Evolutionary conservation across 2,888 invertebrate genomes (phyloP).

Genomic region (Xestoiulus laeticollis): DNA sequence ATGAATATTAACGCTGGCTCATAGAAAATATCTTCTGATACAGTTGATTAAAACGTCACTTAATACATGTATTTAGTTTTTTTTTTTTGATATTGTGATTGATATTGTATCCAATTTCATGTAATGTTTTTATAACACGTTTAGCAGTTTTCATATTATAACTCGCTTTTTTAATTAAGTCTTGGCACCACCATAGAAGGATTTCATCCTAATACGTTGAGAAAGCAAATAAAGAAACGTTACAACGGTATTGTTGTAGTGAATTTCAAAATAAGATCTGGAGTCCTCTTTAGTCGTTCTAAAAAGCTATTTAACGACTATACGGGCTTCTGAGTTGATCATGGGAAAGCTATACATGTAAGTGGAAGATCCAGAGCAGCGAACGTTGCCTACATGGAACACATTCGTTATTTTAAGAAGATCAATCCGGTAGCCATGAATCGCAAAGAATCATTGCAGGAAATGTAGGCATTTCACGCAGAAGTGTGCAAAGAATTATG

Average conservation of each 20-base stretch:
- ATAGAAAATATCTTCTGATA: too few species aligned
- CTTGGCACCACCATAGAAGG: not conserved
- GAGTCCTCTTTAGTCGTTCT: not conserved
- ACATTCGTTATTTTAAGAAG: constrained; percentile 9
- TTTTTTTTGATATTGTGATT: too few species aligned
- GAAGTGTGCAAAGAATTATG: constrained; percentile 9
- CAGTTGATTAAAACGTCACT: too few species aligned
- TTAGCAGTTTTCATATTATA: too few species aligned
- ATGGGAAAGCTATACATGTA: constrained; percentile 6
- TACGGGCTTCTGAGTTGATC: constrained; percentile 1
- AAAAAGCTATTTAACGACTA: not conserved
- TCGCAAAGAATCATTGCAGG: not conserved
- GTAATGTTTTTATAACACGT: too few species aligned
- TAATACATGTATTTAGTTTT: too few species aligned
- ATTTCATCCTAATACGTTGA: not conserved
- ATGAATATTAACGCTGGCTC: too few species aligned
- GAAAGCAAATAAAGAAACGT: not conserved
- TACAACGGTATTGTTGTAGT: not conserved
- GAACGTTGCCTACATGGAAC: not conserved
- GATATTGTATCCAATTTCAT: too few species aligned
- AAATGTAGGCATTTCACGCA: constrained; percentile 19
- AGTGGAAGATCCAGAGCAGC: constrained; percentile 19
- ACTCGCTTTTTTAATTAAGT: too few species aligned
- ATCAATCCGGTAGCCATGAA: constrained; percentile 2
- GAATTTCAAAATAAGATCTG: not conserved